Percentiles rank a stretch among this genome's conserved stretches.
Evolutionary conservation across 1,140 invertebrate species (phyloP).

Genomic region (Drusus annulatus): DNA sequence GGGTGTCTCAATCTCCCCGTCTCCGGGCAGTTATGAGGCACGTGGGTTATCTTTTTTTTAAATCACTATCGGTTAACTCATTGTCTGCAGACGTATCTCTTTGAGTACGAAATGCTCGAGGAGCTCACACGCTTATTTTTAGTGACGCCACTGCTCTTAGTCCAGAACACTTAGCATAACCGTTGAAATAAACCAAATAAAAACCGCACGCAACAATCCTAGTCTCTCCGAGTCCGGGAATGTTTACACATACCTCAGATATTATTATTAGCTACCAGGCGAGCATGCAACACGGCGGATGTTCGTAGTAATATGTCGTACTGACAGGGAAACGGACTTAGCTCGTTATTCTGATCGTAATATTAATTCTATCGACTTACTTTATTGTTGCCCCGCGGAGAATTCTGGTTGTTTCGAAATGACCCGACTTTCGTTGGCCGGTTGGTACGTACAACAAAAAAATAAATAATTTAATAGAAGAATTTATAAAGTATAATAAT

Average conservation of each 20-base stretch:
- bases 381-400: not conserved
- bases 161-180: not conserved
- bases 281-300: not conserved
- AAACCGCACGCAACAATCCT: not conserved
- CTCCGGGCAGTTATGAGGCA: too few species aligned
- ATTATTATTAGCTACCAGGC: not conserved
- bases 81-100: too few species aligned
- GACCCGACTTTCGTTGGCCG: not conserved
- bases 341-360: not conserved
- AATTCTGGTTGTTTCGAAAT: conserved; percentile 1
- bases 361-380: not conserved
- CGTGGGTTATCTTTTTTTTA: too few species aligned
- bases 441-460: not conserved
- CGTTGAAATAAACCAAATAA: conserved; percentile 5
- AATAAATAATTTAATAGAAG: not conserved
- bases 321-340: not conserved
- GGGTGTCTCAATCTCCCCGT: too few species aligned
- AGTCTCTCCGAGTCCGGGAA: not conserved
- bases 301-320: not conserved
- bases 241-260: not conserved
- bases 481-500: too few species aligned
- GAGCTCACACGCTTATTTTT: too few species aligned
- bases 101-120: too few species aligned
- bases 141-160: too few species aligned
- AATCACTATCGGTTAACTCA: too few species aligned